phyloP scores from a whole-genome alignment of 2,888 invertebrate species.

The Zele albiditarsus region DNA sequence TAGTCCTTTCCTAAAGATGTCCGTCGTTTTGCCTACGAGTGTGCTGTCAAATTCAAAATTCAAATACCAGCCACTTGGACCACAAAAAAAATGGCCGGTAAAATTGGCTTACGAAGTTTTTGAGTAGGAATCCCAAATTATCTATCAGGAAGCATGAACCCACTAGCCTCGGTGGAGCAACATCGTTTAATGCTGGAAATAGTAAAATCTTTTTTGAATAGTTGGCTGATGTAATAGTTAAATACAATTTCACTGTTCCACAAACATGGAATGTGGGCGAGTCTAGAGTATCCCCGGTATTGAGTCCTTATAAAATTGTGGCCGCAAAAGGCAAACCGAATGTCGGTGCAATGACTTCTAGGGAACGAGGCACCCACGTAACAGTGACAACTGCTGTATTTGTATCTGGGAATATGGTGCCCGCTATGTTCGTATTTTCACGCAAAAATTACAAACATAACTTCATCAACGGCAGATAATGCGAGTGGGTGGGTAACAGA shows the following conservation, averaged over 20 bases:
- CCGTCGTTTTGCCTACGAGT: constrained; percentile 33
- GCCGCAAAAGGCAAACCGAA: constrained; percentile 54
- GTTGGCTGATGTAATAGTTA: constrained; percentile 14
- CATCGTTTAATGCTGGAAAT: constrained; percentile 34
- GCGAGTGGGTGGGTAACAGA: constrained; percentile 49
- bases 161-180: constrained; percentile 33
- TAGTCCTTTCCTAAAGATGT: constrained; percentile 12
- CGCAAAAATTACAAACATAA: constrained; percentile 42
- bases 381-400: constrained; percentile 50
- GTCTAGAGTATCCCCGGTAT: constrained; percentile 26
- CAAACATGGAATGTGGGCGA: constrained; percentile 30
- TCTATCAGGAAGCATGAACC: constrained; percentile 35
- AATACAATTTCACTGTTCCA: constrained; percentile 23
- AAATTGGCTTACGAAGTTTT: constrained; percentile 38
- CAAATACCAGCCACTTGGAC: constrained; percentile 29
- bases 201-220: constrained; percentile 26
- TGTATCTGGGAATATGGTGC: constrained; percentile 47
- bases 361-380: constrained; percentile 58
- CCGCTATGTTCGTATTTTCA: constrained; percentile 49
- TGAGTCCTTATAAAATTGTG: constrained; percentile 36
- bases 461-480: constrained; percentile 42
- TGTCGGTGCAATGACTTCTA: constrained; percentile 49
- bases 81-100: constrained; percentile 27
- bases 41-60: constrained; percentile 26
- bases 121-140: constrained; percentile 27